These are phyloP conservation scores for Apamea sordens DNA, from an alignment of 2,888 invertebrate genomes.

Conservation along the genomic window DNA sequence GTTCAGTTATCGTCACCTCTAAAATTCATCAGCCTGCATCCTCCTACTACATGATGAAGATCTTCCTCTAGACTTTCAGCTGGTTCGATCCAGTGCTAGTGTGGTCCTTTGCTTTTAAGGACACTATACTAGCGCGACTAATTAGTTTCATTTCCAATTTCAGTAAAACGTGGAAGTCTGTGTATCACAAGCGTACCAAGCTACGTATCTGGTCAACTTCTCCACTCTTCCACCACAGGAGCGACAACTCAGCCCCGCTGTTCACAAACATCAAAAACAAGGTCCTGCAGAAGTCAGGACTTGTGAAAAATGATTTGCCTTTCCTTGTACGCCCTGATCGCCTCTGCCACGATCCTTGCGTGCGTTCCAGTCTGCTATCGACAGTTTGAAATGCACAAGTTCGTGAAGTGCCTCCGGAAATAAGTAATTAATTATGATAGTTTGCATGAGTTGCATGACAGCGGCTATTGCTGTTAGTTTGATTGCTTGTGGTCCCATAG, in stretches of 20 bases:
- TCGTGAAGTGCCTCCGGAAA: conserved; percentile 80
- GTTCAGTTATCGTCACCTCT: too few relatives aligned
- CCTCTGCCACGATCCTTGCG: conserved; percentile 83
- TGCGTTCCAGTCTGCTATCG: conserved; percentile 84
- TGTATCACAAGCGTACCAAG: background rate
- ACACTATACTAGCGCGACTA: background rate
- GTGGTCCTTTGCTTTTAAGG: background rate
- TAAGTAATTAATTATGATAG: conserved; percentile 72
- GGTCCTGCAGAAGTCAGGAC: conserved; percentile 42
- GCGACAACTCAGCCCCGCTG: background rate
- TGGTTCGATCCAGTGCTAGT: background rate
- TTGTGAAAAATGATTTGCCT: conserved; percentile 85
- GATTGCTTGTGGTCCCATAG: conserved; percentile 76
- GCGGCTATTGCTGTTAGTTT: conserved; percentile 75
- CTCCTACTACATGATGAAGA: too few relatives aligned
- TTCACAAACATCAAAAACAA: conserved; percentile 9
- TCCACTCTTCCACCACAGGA: background rate
- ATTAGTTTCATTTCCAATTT: conserved; percentile 15
- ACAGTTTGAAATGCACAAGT: conserved; percentile 78
- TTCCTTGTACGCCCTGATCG: conserved; percentile 83
- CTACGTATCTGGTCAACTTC: conserved; percentile 8
- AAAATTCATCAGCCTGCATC: background rate
- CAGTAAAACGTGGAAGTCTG: conserved; percentile 24
- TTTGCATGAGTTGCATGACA: conserved; percentile 77
- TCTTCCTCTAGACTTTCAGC: background rate